Conservation (phyloP, 2,113 vertebrate species). For the Varanus komodoensis region DNA sequence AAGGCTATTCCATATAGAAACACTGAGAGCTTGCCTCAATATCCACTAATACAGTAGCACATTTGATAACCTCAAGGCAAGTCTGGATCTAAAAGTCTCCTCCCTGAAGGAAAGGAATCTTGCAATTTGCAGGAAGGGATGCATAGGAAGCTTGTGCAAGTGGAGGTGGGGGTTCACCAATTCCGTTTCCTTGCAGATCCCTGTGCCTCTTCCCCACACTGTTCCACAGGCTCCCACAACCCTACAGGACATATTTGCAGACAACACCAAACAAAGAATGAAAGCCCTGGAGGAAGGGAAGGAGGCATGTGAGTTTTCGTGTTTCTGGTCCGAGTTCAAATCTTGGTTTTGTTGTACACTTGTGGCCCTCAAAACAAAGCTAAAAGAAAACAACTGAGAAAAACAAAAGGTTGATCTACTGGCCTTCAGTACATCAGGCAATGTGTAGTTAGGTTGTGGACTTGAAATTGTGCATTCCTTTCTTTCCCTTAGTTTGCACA, state of each 20-base stretch:
- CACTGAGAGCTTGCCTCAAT: not conserved
- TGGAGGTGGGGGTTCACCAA: not conserved
- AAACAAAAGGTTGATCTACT: not conserved
- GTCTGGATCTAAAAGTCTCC: not conserved
- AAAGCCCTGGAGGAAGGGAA: not conserved
- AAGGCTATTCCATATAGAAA: not conserved
- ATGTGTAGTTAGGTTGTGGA: not conserved
- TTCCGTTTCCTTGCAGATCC: not conserved
- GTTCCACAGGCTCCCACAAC: not conserved
- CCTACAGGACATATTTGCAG: not conserved
- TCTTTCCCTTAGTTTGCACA: not conserved
- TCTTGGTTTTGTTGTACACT: not conserved
- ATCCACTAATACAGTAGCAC: not conserved
- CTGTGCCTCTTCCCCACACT: not conserved
- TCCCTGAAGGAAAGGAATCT: not conserved
- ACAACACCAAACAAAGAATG: not conserved
- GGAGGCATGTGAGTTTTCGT: not conserved
- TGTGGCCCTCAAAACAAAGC: not conserved
- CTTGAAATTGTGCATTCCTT: not conserved
- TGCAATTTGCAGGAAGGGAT: not conserved
- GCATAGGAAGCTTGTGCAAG: not conserved
- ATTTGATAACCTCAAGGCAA: not conserved
- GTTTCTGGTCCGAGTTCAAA: not conserved
- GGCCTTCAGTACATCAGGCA: too few species aligned
- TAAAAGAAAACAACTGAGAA: not conserved